Conservation (phyloP, 2,797 vertebrate species). For the Picus viridis region DNA sequence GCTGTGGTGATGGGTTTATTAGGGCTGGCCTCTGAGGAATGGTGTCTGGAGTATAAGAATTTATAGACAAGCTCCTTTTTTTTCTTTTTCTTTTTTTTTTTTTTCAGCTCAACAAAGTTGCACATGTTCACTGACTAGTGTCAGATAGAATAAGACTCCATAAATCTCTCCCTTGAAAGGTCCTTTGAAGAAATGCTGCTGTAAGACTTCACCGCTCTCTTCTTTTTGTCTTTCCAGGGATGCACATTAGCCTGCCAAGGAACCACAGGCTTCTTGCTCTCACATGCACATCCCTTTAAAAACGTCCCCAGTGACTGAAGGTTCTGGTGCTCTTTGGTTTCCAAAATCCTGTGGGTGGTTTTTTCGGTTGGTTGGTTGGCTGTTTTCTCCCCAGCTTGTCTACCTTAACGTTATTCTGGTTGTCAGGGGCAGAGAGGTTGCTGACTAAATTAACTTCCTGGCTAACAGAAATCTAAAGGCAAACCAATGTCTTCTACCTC, state of each 20-base stretch:
- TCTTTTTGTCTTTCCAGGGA: constrained; percentile 25
- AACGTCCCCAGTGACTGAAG: neutral
- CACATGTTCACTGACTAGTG: constrained; percentile 53
- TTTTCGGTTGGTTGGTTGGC: accelerated
- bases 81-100: constrained; percentile 19
- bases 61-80: constrained; percentile 47
- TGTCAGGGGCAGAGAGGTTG: neutral
- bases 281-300: neutral
- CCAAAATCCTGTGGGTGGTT: neutral
- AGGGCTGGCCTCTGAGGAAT: constrained; percentile 57
- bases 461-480: neutral
- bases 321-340: neutral
- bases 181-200: constrained; percentile 52
- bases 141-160: constrained; percentile 55
- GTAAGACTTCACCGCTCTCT: neutral
- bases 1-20: constrained; percentile 60
- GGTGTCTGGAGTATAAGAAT: constrained; percentile 58
- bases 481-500: neutral
- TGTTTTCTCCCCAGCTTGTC: neutral
- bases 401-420: neutral
- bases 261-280: neutral
- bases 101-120: constrained; percentile 33
- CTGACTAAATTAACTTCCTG: neutral
- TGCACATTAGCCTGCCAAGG: neutral
- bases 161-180: constrained; percentile 47